Percentiles rank a stretch among this genome's conserved stretches.
These are phyloP conservation scores for Heloderma charlesbogerti DNA, from an alignment of 2,113 vertebrate genomes.

Conservation along the genomic window DNA sequence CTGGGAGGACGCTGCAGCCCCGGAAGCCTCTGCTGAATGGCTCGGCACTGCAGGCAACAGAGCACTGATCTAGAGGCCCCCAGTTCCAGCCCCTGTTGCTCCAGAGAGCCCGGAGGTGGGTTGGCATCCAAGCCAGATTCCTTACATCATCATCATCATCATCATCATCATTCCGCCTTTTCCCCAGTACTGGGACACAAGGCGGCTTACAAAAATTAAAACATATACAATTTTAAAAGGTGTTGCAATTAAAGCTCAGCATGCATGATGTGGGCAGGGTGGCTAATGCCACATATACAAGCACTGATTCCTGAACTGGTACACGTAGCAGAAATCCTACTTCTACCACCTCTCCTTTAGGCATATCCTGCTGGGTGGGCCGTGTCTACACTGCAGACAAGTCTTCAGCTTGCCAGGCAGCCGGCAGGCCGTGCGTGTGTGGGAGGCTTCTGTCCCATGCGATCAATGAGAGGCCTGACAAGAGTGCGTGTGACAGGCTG, in stretches of 20 bases:
- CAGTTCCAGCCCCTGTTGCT: no score
- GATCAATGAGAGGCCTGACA: background rate
- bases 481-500: slow-evolving; percentile 33
- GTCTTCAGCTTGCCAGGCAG: background rate
- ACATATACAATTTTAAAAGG: no score
- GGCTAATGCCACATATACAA: background rate
- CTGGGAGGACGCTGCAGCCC: background rate
- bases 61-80: no score
- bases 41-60: no score
- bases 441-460: slow-evolving; percentile 15
- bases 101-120: no score
- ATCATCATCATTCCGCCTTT: no score
- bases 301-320: background rate
- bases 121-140: background rate
- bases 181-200: no score
- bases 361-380: background rate
- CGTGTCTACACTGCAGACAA: fast-evolving
- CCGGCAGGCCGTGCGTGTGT: background rate
- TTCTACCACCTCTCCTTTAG: background rate
- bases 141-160: no score
- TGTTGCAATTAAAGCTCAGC: no score
- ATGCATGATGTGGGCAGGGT: background rate
- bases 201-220: no score
- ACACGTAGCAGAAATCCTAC: background rate
- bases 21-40: no score